Percentiles rank a stretch among this genome's conserved stretches.
phyloP scores from a whole-genome alignment of 2,113 vertebrate genomes.

The Gymnorhina tibicen region DNA sequence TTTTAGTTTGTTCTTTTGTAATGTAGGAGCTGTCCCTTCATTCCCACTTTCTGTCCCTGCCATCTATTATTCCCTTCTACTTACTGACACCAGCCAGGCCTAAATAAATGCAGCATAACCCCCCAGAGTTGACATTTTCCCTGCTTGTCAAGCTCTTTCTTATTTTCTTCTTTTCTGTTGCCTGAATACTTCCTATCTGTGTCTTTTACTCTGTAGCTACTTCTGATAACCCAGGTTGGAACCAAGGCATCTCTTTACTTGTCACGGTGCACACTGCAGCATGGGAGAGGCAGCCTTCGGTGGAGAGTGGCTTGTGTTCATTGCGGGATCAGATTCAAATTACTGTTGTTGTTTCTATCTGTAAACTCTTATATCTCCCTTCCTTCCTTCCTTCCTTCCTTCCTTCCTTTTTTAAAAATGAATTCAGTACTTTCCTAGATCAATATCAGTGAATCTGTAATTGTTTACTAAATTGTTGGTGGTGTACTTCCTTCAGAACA shows the following conservation, averaged over 20 bases:
- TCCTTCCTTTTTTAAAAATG: too few relatives aligned
- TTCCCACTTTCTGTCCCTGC: background rate
- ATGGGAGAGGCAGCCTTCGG: background rate
- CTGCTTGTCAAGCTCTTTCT: background rate
- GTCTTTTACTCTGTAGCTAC: background rate
- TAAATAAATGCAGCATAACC: background rate
- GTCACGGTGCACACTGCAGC: background rate
- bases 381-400: background rate
- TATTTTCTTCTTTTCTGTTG: background rate
- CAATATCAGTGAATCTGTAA: background rate
- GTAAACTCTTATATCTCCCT: background rate
- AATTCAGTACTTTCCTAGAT: background rate
- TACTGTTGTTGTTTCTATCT: background rate
- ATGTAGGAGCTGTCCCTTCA: background rate
- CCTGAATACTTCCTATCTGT: background rate
- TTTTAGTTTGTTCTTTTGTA: background rate
- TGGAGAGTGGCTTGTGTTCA: background rate
- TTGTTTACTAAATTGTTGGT: background rate
- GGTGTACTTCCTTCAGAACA: background rate
- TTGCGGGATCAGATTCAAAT: background rate
- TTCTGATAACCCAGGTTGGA: background rate
- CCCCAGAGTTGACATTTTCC: background rate
- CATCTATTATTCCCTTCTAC: background rate
- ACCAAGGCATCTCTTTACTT: background rate
- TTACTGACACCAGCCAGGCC: background rate